Evolutionary conservation across 2,888 invertebrate genomes (phyloP), one percentile per base, ranked within the genome.

Genomic region (Dryococelus australis): DNA sequence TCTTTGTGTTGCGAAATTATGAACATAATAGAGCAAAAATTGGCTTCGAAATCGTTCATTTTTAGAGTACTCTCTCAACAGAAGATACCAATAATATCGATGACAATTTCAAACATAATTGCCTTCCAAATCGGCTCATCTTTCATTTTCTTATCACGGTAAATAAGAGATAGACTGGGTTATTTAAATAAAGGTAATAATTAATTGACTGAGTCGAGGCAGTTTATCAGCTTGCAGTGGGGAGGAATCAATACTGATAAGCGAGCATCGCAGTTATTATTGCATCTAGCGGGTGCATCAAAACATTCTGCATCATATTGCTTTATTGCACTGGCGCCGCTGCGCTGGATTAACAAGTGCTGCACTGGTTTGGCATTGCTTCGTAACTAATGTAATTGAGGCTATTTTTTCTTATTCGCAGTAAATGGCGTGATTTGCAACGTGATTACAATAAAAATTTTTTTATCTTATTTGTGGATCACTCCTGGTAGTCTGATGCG

Each of bases 31-130:
- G 47, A 10, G 16, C 47, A 8, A 47, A 47, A 47, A 5, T 0
- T 47, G 1, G 47, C 47, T 8, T 47, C 16, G 47, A 16, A 47
- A 47, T 47, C 47, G 16, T 47, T 47, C 16, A 47, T 13, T 47
- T 35, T 47, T 47, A 47, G 47, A 47, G 12, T 16, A 47, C 47
- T 47, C 47, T 47, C 47, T 47, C 47, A 47, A 47, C 47, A 47
- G 47, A 65, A 65, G 20, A 65, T 65, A n/a, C 65, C 65, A 65
- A 65, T 65, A 65, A 65, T 65, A 0, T 24, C 65, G 65, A 3
- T 65, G 65, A 65, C 65, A 65, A n/a, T 65, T 65, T 65, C 65
- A 65, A 65, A 65, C 65, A 65, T 65, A 65, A 65, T 65, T 65
- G 65, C 12, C 24, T 65, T 65, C 24, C 24, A 65, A 65, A 65